phyloP scores from a whole-genome alignment of 2,888 invertebrate species.

The Drosophila picticornis region DNA sequence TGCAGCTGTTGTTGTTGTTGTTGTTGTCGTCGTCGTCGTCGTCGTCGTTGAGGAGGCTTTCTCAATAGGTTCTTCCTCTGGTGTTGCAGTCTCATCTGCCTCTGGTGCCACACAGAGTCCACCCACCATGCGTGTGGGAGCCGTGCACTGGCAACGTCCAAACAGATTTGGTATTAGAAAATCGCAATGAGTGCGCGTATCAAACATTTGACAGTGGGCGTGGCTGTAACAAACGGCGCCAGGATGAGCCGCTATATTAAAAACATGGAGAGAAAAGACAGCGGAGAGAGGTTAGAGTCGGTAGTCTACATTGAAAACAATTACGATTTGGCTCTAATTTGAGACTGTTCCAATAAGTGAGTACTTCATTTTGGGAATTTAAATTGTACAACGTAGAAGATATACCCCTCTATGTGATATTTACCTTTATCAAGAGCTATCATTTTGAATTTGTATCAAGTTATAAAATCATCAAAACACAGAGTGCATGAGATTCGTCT shows the following conservation, averaged over 20 bases:
- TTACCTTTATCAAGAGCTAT: neutral
- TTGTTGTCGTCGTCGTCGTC: constrained; percentile 22
- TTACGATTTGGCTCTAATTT: neutral
- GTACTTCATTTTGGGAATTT: neutral
- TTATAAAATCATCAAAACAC: neutral
- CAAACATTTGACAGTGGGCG: constrained; percentile 94
- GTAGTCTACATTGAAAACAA: neutral
- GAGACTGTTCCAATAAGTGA: neutral
- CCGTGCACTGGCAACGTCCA: constrained; percentile 93
- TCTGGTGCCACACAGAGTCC: constrained; percentile 87
- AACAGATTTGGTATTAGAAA: constrained; percentile 95
- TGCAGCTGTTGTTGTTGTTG: constrained; percentile 36
- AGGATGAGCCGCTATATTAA: constrained; percentile 91
- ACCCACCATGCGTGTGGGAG: constrained; percentile 88
- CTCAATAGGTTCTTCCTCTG: constrained; percentile 36
- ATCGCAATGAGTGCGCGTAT: constrained; percentile 93
- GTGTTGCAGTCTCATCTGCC: constrained; percentile 44
- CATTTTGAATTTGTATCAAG: neutral
- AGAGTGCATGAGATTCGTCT: constrained; percentile 4
- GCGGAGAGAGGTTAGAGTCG: neutral
- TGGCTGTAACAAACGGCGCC: constrained; percentile 96
- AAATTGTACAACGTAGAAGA: neutral
- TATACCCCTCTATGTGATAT: neutral
- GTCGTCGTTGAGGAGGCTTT: constrained; percentile 58
- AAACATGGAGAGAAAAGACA: neutral